Conservation (phyloP, 2,888 invertebrate species). For the Meteorus cinctellus region DNA sequence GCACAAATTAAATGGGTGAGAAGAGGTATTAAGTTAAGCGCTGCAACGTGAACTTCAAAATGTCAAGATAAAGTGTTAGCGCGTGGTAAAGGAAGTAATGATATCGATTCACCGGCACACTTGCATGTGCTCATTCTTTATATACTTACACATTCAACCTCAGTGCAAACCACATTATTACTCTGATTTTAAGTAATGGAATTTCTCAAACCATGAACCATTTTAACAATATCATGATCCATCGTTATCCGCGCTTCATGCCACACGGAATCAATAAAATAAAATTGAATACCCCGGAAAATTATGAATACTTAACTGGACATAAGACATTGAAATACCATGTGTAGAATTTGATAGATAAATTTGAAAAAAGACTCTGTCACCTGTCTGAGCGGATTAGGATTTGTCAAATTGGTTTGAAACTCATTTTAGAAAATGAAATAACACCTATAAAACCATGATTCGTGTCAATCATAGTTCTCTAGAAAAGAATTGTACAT, state of each 20-base stretch:
- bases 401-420: neutral
- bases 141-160: constrained; percentile 32
- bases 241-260: neutral
- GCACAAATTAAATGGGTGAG: no score
- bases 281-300: constrained; percentile 25
- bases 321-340: no score
- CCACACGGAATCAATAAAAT: constrained; percentile 20
- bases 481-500: constrained; percentile 42
- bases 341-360: no score
- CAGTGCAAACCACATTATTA: constrained; percentile 5
- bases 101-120: constrained; percentile 62
- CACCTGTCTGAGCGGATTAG: constrained; percentile 30
- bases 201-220: constrained; percentile 22
- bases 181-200: constrained; percentile 19
- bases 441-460: constrained; percentile 11
- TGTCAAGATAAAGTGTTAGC: constrained; percentile 41
- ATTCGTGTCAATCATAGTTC: constrained; percentile 25
- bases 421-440: neutral
- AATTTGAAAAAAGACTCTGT: neutral
- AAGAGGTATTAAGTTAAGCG: no score
- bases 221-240: constrained; percentile 28
- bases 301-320: neutral
- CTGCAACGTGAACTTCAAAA: constrained; percentile 22
- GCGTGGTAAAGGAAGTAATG: constrained; percentile 54
- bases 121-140: constrained; percentile 51